phyloP scores from a whole-genome alignment of 2,888 invertebrate genomes.

The Hypomecis punctinalis region DNA sequence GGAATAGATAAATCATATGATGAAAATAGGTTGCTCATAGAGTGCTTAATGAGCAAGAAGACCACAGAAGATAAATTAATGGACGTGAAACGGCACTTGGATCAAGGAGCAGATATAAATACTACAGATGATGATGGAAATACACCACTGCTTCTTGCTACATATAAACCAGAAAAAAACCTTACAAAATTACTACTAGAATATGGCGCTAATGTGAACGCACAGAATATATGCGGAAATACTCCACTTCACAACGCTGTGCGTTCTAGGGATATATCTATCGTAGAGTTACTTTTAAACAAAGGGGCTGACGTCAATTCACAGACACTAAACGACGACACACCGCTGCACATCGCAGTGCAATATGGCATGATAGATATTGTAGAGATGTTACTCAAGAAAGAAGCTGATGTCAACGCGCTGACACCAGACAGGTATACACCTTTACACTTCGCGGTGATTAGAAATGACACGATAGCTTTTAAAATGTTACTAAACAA shows the following conservation, averaged over 20 bases:
- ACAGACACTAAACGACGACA: neutral
- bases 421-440: too few species aligned
- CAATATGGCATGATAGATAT: too few species aligned
- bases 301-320: neutral
- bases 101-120: neutral
- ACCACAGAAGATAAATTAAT: neutral
- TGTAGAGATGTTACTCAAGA: too few species aligned
- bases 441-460: too few species aligned
- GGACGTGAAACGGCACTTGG: neutral
- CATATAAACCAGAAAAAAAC: neutral
- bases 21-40: neutral
- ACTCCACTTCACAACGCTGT: neutral
- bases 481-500: neutral
- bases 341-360: slow-evolving; percentile 14
- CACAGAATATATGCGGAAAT: neutral
- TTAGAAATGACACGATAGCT: too few species aligned
- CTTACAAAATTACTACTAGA: neutral
- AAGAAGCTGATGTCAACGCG: too few species aligned
- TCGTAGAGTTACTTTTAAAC: neutral
- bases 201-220: neutral
- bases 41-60: neutral
- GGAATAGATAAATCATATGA: neutral
- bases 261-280: neutral
- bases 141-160: neutral
- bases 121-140: neutral